Evolutionary conservation across 1,140 invertebrate species (phyloP).

Genomic region (Drosophila equinoxialis): DNA sequence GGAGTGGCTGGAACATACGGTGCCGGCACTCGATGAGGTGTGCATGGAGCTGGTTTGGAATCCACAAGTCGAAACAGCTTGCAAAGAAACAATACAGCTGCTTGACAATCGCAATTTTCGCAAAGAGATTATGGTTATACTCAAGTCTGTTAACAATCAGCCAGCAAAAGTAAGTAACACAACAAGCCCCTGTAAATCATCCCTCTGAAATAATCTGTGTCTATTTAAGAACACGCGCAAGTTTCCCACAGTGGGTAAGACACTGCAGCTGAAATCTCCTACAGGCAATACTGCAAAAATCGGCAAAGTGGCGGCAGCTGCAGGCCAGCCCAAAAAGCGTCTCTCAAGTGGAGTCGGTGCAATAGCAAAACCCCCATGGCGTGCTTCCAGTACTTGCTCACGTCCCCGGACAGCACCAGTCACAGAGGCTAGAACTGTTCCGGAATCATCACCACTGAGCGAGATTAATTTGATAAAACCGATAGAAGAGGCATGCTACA

Average conservation of each 20-base stretch:
- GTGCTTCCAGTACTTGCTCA: neutral
- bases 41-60: conserved; percentile 86
- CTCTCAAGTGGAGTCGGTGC: conserved; percentile 28
- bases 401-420: neutral
- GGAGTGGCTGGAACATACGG: conserved; percentile 83
- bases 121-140: conserved; percentile 87
- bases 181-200: neutral
- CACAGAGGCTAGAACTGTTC: too few relatives aligned
- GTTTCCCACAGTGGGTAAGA: conserved; percentile 74
- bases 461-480: conserved; percentile 51
- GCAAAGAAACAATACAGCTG: conserved; percentile 86
- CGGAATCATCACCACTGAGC: conserved; percentile 30
- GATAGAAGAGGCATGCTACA: conserved; percentile 27
- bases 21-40: conserved; percentile 83
- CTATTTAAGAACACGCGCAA: conserved; percentile 59
- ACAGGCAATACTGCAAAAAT: conserved; percentile 45
- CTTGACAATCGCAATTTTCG: conserved; percentile 86
- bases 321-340: conserved; percentile 54
- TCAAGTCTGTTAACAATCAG: conserved; percentile 83
- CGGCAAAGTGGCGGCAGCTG: conserved; percentile 37
- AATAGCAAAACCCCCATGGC: conserved; percentile 28
- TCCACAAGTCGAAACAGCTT: conserved; percentile 85
- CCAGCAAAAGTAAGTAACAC: conserved; percentile 52
- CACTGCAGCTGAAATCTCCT: conserved; percentile 65
- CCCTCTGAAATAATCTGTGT: conserved; percentile 10